Base-by-base conservation (phyloP, 2,113 vertebrate genomes). In the Thalassoma bifasciatum region DNA sequence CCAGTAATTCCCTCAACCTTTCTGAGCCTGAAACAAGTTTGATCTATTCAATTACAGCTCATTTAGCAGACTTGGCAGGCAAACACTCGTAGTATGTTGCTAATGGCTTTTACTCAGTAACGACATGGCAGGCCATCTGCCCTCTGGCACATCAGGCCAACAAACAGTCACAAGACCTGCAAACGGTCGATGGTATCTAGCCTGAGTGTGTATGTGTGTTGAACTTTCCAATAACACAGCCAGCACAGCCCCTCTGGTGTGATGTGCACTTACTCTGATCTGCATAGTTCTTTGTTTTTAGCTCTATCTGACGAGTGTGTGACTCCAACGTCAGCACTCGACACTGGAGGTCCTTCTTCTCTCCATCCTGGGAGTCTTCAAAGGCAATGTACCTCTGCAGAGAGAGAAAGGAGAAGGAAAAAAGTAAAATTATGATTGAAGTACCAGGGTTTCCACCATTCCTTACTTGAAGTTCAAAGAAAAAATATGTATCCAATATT, bases 301-400 rank as follows among this genome's bases (percentile, higher is more conserved):
- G 93, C 90, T 99, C 97, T 36, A 98, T 93, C 26, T 99, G 98
- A 61, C 98, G 95, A 50, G 96, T 94, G 81, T 97, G 95, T 11
- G 96, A 97, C 89, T 99, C 97, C 92, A 98, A 78, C 42, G 84
- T 87, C 86, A 95, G 94, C 89, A 99, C 93, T 50, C 95, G 94
- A 59, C 81, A 82, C 91, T 98, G 97, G 11, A 99, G 93, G n/a
- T 99, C 97, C 83, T 99, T 99, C 91, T 96, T 98, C 87, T 99
- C 97, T 46, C 97, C 96, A 1, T 99, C 98, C 91, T 99, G 97
- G 82, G 95, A 96, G 88, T 99, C 98, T 93, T 99, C 98, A 86
- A 96, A 95, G 81, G 93, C 95, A 3, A 99, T 99, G 89, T 97
- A 99, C 94, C 96, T 97, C 98, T 99, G 86, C 46, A 88, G 91